Evolutionary conservation across 2,797 vertebrate species (phyloP), one percentile per base, ranked within the genome.

Genomic region (Pogonophryne albipinna): DNA sequence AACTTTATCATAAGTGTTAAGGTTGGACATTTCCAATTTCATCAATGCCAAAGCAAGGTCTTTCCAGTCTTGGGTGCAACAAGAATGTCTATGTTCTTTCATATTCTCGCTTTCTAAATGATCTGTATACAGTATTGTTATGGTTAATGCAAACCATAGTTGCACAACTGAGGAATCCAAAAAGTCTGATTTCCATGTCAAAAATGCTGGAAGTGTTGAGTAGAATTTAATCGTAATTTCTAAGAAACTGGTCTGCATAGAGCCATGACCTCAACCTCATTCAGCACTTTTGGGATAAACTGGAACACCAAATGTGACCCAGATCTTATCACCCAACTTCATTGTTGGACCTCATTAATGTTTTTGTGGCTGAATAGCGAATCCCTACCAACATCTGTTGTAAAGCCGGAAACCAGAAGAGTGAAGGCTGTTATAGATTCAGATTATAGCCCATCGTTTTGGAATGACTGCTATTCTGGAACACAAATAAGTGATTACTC

Each of bases 401-500:
- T 2, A 55, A 66, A 71, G 41, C 10, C 15, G 55, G 34, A 62
- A 68, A 47, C 27, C 58, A 68, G 66, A 44, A 17, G 64, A 62
- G n/a, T 8, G 12, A 38, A 66, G 38, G 15, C n/a, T 20, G 53
- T 6, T 51, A 8, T 2, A 16, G 16, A 42, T 49, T 9, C 51
- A 63, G 50, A 76, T 47, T 10, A 61, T 6, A 46, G 10, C 6
- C 9, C n/a, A 23, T 11, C 2, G 34, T 13, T 57, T 38, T 57
- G 10, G 52, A 42, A 31, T 56, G 8, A 47, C 2, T 3, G 38
- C 7, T 58, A 49, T 9, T 14, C 10, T 9, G 3, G 50, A 68
- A 68, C 20, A 51, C 61, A 47, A 6, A 55, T 41, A 68, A 31
- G 31, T 12, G 20, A 78, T 46, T 45, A 16, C 17, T 46, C 31